phyloP scores from a whole-genome alignment of 2,797 vertebrate species.

The Furcifer pardalis region DNA sequence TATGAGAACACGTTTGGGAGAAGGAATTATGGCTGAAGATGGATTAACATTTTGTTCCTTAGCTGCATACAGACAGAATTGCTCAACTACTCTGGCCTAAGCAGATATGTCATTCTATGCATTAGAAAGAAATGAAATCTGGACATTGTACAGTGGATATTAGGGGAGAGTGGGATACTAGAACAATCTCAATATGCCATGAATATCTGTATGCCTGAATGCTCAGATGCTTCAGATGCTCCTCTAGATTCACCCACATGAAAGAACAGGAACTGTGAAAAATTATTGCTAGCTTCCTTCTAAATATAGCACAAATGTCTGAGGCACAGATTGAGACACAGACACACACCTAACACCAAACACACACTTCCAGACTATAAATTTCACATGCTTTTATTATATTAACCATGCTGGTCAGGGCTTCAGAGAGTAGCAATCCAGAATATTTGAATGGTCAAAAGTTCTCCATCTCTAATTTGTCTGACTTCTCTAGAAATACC shows the following conservation, averaged over 20 bases:
- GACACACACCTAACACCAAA: not conserved
- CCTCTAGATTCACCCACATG: not conserved
- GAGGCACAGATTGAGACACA: too few relatives aligned
- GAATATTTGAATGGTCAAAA: too few relatives aligned
- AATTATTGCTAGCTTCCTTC: too few relatives aligned
- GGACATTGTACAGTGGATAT: not conserved
- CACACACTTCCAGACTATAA: too few relatives aligned
- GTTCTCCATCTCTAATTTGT: too few relatives aligned
- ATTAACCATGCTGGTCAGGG: too few relatives aligned
- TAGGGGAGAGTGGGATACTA: too few relatives aligned
- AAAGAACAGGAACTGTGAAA: not conserved
- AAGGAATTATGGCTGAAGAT: not conserved
- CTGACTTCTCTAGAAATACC: too few relatives aligned
- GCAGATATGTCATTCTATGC: not conserved
- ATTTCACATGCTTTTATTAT: too few relatives aligned
- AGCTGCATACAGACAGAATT: not conserved
- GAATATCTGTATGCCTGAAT: not conserved
- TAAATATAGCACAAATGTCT: too few relatives aligned
- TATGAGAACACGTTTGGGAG: too few relatives aligned
- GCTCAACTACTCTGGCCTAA: not conserved
- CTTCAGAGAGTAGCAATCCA: too few relatives aligned
- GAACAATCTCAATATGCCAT: not conserved
- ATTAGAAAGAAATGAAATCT: not conserved
- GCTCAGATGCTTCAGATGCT: not conserved
- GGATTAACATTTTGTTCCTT: not conserved